Evolutionary conservation across 64 coral and sea anemone species (phyloP).

Genomic region (Dendrophyllia cribrosa): DNA sequence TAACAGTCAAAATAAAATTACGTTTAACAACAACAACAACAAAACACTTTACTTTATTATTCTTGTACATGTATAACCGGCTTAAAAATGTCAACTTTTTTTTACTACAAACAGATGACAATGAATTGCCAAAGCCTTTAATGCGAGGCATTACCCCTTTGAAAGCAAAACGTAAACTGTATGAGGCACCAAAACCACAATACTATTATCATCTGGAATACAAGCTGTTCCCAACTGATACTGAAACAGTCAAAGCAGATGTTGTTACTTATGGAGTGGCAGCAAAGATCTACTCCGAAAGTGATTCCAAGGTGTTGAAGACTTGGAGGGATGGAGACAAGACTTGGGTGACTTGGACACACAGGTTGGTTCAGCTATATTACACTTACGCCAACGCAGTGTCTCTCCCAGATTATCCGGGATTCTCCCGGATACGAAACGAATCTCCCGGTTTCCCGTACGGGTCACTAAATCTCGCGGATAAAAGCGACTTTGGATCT

Average conservation of each 20-base stretch:
- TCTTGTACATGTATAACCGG: too few relatives aligned
- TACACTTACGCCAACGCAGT: too few relatives aligned
- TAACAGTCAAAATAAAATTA: too few relatives aligned
- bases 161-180: constrained; percentile 80
- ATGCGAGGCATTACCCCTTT: constrained; percentile 62
- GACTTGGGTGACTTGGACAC: constrained; percentile 95
- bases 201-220: constrained; percentile 97
- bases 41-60: too few relatives aligned
- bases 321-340: constrained; percentile 90
- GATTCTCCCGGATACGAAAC: too few relatives aligned
- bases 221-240: constrained; percentile 82
- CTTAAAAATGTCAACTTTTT: not conserved
- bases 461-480: too few relatives aligned
- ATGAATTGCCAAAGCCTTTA: constrained; percentile 63
- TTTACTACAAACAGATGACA: constrained; percentile 49
- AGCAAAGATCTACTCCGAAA: constrained; percentile 96
- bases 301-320: constrained; percentile 93
- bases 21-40: too few relatives aligned
- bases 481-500: too few relatives aligned
- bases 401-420: too few relatives aligned
- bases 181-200: constrained; percentile 95
- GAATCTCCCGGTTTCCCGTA: too few relatives aligned
- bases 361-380: constrained; percentile 67
- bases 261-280: constrained; percentile 97
- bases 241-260: constrained; percentile 91